These are phyloP conservation scores for Wiebesia pumilae DNA, from an alignment of 1,140 invertebrate genomes.

Conservation along the genomic window DNA sequence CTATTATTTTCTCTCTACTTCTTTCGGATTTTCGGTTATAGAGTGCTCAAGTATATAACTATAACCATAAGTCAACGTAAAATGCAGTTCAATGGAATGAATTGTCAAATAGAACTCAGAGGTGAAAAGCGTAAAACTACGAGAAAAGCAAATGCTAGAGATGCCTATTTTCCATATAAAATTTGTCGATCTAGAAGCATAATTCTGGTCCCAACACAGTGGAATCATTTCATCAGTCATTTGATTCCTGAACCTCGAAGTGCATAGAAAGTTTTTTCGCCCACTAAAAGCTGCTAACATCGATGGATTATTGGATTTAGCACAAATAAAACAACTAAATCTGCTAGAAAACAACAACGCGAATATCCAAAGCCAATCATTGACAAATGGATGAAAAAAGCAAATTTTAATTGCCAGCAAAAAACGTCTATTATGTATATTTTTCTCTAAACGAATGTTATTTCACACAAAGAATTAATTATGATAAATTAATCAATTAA, in stretches of 20 bases:
- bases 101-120: slow-evolving; percentile 11
- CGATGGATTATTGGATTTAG: background rate
- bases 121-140: background rate
- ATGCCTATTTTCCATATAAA: slow-evolving; percentile 11
- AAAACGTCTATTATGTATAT: background rate
- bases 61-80: background rate
- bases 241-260: slow-evolving; percentile 39
- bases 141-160: slow-evolving; percentile 13
- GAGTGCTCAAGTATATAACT: background rate
- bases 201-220: slow-evolving; percentile 41
- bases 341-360: slow-evolving; percentile 16
- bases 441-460: background rate
- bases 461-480: background rate
- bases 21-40: background rate
- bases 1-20: slow-evolving; percentile 26
- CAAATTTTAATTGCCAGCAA: background rate
- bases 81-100: slow-evolving; percentile 46
- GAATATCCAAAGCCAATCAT: background rate
- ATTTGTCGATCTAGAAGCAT: slow-evolving; percentile 2
- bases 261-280: slow-evolving; percentile 31
- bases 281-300: slow-evolving; percentile 11
- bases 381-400: background rate
- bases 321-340: slow-evolving; percentile 31
- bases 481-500: background rate
- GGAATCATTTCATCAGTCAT: slow-evolving; percentile 30